A percentile compares a stretch with the other conserved stretches of the same genome.
Conservation (phyloP, 2,888 invertebrate genomes). For the Mesochorus sp. region DNA sequence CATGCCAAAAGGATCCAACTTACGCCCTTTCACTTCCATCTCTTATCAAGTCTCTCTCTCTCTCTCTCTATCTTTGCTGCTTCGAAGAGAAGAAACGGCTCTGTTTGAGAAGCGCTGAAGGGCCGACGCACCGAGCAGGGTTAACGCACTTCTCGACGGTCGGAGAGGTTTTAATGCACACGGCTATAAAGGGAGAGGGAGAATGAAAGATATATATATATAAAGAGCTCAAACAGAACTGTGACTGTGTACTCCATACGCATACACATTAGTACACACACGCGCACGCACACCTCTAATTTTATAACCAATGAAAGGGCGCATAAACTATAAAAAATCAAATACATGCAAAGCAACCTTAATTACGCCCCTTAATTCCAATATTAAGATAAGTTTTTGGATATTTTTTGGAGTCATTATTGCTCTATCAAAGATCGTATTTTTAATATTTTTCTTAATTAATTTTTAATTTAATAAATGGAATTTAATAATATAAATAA, state of each 20-base stretch:
- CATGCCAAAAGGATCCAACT: not conserved
- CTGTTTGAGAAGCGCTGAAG: conserved; percentile 77
- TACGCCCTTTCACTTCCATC: not conserved
- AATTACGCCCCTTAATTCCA: too few relatives aligned
- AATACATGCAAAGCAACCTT: too few relatives aligned
- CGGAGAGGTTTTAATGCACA: conserved; percentile 24
- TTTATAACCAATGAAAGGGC: too few relatives aligned
- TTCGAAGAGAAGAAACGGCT: conserved; percentile 35
- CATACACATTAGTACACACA: too few relatives aligned
- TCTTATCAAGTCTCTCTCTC: not conserved
- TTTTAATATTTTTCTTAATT: too few relatives aligned
- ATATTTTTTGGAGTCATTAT: too few relatives aligned
- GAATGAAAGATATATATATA: conserved; percentile 25
- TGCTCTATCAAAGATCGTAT: too few relatives aligned
- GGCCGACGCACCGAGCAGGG: conserved; percentile 78
- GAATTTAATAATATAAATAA: too few relatives aligned
- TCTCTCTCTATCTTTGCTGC: not conserved
- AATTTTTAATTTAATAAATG: too few relatives aligned
- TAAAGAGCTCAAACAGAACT: conserved; percentile 46
- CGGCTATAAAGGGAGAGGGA: conserved; percentile 35
- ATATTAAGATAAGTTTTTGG: too few relatives aligned
- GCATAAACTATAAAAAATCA: too few relatives aligned
- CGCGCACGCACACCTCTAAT: too few relatives aligned
- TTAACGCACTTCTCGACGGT: conserved; percentile 73
- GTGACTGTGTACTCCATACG: conserved; percentile 2